Conservation (phyloP, 2,113 vertebrate genomes). For the Penelope pileata region DNA sequence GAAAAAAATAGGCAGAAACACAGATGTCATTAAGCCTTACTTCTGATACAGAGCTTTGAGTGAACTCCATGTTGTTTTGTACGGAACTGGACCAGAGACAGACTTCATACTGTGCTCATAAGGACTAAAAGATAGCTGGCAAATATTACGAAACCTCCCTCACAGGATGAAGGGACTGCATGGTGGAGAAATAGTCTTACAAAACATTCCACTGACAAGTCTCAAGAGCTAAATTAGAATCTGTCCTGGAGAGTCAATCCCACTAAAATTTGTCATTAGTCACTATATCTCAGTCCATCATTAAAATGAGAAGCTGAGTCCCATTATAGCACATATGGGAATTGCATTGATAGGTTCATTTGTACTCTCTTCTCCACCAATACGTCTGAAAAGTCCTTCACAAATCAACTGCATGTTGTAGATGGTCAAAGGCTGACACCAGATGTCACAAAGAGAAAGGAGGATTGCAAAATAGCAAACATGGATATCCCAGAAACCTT, state of each 20-base stretch:
- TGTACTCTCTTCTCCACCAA: neutral
- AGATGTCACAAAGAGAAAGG: neutral
- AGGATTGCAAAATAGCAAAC: neutral
- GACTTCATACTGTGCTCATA: neutral
- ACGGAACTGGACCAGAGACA: neutral
- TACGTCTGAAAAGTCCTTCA: neutral
- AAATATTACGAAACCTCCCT: neutral
- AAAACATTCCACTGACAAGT: neutral
- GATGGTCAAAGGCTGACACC: neutral
- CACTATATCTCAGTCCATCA: neutral
- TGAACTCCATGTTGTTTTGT: neutral
- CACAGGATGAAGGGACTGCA: neutral
- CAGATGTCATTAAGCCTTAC: neutral
- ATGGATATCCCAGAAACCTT: neutral
- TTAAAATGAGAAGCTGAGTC: neutral
- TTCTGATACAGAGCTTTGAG: neutral
- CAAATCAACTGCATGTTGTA: neutral
- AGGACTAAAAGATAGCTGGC: neutral
- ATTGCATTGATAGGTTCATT: neutral
- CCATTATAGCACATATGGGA: neutral
- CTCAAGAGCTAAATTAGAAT: neutral
- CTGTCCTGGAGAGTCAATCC: neutral
- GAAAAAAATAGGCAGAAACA: neutral
- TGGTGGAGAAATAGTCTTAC: neutral
- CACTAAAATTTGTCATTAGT: fast-evolving